A percentile compares a stretch with the other conserved stretches of the same genome.
phyloP scores from a whole-genome alignment of 2,888 invertebrate species.

The Rotaria sp. region DNA sequence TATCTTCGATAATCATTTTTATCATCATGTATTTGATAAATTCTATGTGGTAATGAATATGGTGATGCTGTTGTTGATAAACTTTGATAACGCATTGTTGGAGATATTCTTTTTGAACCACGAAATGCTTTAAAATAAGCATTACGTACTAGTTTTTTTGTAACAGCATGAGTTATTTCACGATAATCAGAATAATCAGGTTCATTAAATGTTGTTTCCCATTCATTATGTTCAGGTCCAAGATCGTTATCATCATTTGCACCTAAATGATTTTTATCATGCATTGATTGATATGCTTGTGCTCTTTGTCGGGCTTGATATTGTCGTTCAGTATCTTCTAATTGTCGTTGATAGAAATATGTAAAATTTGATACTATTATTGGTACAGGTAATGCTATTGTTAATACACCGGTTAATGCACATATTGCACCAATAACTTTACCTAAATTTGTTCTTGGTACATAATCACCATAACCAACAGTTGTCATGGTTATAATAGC shows the following conservation, averaged over 20 bases:
- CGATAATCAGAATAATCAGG: constrained; percentile 24
- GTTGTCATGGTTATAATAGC: constrained; percentile 47
- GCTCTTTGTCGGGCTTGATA: not conserved
- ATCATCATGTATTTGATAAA: not conserved
- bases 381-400: constrained; percentile 46
- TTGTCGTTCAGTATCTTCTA: constrained; percentile 25
- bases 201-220: not conserved
- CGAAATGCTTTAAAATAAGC: constrained; percentile 26
- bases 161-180: constrained; percentile 28
- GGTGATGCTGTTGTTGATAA: not conserved
- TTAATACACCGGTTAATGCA: constrained; percentile 44
- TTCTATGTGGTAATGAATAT: not conserved
- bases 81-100: not conserved
- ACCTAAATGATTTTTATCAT: not conserved
- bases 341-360: constrained; percentile 43
- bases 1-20: not conserved
- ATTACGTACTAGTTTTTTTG: constrained; percentile 17
- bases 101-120: not conserved
- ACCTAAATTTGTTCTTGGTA: constrained; percentile 10
- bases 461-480: constrained; percentile 33
- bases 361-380: constrained; percentile 46
- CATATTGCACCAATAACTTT: constrained; percentile 35
- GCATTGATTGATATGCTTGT: not conserved
- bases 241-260: not conserved
- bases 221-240: constrained; percentile 12